Conservation (phyloP, 2,888 invertebrate genomes). For the Aproaerema taeniolella region DNA sequence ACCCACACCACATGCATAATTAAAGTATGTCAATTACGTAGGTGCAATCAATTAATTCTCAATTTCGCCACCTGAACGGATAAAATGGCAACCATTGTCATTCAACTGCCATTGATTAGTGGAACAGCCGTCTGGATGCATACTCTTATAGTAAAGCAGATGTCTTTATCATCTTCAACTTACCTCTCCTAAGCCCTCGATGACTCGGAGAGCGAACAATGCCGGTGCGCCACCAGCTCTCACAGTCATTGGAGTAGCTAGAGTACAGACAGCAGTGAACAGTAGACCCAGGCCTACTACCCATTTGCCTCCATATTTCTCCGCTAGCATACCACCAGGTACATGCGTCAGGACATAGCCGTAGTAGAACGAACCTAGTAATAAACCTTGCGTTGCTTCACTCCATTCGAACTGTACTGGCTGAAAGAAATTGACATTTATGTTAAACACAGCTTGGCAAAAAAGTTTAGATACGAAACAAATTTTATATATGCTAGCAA, state of each 20-base stretch:
- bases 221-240: conserved; percentile 71
- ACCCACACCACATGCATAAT: too few species aligned
- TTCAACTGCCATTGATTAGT: too few species aligned
- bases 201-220: conserved; percentile 74
- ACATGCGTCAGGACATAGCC: conserved; percentile 90
- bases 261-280: conserved; percentile 87
- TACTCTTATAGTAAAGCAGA: too few species aligned
- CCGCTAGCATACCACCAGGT: conserved; percentile 89
- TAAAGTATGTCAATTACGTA: too few species aligned
- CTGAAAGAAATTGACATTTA: conserved; percentile 30
- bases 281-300: conserved; percentile 88
- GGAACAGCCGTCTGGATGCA: too few species aligned
- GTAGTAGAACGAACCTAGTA: conserved; percentile 89
- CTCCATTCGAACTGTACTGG: conserved; percentile 79
- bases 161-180: too few species aligned
- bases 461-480: too few species aligned
- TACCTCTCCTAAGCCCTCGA: conserved; percentile 82
- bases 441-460: too few species aligned
- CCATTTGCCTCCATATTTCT: conserved; percentile 90
- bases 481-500: too few species aligned
- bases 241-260: conserved; percentile 86
- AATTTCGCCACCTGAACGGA: too few species aligned
- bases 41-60: too few species aligned
- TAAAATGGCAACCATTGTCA: too few species aligned
- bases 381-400: conserved; percentile 83